Evolutionary conservation across 2,113 vertebrate genomes (phyloP).

Genomic region (Pagrus major): DNA sequence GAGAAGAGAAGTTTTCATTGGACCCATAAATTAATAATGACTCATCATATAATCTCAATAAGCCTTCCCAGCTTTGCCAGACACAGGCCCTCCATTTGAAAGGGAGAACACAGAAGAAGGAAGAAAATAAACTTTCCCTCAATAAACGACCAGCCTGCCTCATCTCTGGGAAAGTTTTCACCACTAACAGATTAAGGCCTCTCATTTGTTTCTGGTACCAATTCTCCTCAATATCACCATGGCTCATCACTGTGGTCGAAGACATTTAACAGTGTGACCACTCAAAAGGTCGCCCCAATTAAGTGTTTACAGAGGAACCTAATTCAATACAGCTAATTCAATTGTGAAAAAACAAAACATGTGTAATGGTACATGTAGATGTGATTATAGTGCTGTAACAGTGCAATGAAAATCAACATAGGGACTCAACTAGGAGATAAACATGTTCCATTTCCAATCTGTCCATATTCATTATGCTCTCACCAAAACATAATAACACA

Average conservation of each 20-base stretch:
- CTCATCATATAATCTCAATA: conserved; percentile 61
- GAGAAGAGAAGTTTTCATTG: conserved; percentile 36
- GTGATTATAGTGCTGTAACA: conserved; percentile 48
- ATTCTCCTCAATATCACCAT: conserved; percentile 57
- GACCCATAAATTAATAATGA: conserved; percentile 63
- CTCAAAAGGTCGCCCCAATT: conserved; percentile 62
- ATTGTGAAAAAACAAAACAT: conserved; percentile 66
- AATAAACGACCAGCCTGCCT: conserved; percentile 41
- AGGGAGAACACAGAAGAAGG: conserved; percentile 34
- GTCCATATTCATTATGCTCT: conserved; percentile 62
- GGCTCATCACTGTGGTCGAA: conserved; percentile 66
- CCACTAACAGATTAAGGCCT: conserved; percentile 53
- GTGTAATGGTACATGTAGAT: conserved; percentile 68
- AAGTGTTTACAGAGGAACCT: conserved; percentile 65
- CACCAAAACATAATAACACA: conserved; percentile 56
- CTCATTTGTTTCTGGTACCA: conserved; percentile 63
- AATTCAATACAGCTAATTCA: conserved; percentile 69
- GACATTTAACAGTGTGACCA: conserved; percentile 54
- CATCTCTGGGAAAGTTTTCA: conserved; percentile 63
- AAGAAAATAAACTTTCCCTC: conserved; percentile 46
- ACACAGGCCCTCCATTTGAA: conserved; percentile 37
- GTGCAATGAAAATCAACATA: conserved; percentile 47
- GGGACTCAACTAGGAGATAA: conserved; percentile 50
- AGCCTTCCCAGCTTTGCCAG: conserved; percentile 44
- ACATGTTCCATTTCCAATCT: conserved; percentile 57